Conservation (phyloP, 2,888 invertebrate species). For the Drosophila pseudotalamancana region DNA sequence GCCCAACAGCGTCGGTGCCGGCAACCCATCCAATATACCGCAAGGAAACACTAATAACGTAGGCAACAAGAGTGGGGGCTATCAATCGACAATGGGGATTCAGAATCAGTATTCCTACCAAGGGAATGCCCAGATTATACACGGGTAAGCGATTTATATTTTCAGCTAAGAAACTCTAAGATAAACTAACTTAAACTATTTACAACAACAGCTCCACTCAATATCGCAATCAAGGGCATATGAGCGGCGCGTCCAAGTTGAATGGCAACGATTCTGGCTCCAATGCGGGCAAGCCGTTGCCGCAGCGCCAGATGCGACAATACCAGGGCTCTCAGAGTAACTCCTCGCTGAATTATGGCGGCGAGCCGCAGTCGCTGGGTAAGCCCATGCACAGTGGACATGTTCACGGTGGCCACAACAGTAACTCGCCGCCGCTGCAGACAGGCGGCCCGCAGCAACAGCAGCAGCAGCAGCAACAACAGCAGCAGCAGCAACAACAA, state of each 20-base stretch:
- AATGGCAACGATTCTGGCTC: conserved; percentile 82
- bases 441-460: conserved; percentile 48
- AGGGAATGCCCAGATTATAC: conserved; percentile 73
- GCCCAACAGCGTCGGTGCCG: conserved; percentile 64
- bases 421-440: conserved; percentile 79
- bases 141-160: conserved; percentile 54
- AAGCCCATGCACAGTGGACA: conserved; percentile 80
- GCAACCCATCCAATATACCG: conserved; percentile 44
- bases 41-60: conserved; percentile 44
- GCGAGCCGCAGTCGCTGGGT: conserved; percentile 61
- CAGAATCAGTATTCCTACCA: conserved; percentile 79
- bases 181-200: not conserved
- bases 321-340: conserved; percentile 79
- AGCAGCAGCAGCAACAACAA: conserved; percentile 27
- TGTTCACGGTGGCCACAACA: conserved; percentile 73
- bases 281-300: conserved; percentile 79
- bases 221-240: conserved; percentile 76
- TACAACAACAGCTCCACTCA: conserved; percentile 64
- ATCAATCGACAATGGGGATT: conserved; percentile 76
- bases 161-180: not conserved
- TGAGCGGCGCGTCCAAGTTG: conserved; percentile 79
- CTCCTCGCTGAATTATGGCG: conserved; percentile 76
- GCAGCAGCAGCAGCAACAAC: conserved; percentile 28
- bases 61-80: conserved; percentile 64
- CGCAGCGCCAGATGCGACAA: conserved; percentile 82